Base-by-base conservation (phyloP, 2,113 vertebrate species). In the Perca flavescens region DNA sequence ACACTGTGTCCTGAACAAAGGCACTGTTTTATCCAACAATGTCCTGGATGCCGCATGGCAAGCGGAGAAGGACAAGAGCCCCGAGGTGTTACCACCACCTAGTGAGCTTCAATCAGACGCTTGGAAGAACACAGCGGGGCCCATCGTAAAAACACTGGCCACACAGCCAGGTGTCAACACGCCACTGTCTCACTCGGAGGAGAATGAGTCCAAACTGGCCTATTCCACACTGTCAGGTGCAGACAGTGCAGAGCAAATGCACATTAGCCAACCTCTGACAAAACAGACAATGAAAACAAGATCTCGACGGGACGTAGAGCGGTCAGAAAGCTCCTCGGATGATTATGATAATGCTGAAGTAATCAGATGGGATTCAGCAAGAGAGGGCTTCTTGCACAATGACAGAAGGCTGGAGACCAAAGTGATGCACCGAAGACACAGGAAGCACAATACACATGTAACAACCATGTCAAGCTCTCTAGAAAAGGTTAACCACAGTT, bases 51-150 rank as follows among this genome's bases (percentile, higher is more conserved):
- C 95, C 88, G 90, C 89, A 88, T 95, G 94, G 93, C 96, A 95
- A 92, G 95, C 25, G 36, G 86, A 87, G 91, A 91, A 90, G 89
- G 94, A 95, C 87, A 77, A 92, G 82, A 95, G 97, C 92, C 95
- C 96, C 77, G 95, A 96, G 93, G 67, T 97, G 94, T 95, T 95
- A 86, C 93, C 95, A 74, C 95, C 95, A 95, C 96, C 96, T 94
- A 94, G 96, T 88, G 97, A 97, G 96, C 95, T 96, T 92, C 96
- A 97, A 95, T 96, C 95, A 95, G 90, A 97, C 95, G 93, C 96
- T 90, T 95, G 96, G 90, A 97, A 96, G 90, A 93, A 96, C 91
- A 94, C 94, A 96, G 95, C 97, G 86, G 97, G 97, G 94, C 95
- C 95, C 89, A 92, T 96, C 95, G 94, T 96, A 89, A 96, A 97